These are phyloP conservation scores for Rotaria sp. DNA, from an alignment of 2,888 invertebrate species.

Conservation along the genomic window DNA sequence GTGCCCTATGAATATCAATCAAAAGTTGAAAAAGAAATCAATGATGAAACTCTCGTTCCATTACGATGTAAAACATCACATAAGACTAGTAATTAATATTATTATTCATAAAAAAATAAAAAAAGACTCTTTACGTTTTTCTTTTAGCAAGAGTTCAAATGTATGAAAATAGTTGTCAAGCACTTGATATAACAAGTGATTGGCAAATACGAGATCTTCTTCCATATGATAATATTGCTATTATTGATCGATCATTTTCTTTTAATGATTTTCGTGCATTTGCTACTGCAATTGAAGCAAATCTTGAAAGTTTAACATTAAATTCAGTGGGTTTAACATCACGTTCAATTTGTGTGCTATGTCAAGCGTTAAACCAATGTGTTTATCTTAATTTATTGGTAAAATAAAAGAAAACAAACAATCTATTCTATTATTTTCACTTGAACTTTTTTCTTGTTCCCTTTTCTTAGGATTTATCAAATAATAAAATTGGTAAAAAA, in stretches of 20 bases:
- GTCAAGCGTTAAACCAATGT: not conserved
- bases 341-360: not conserved
- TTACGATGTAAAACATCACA: not conserved
- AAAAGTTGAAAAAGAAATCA: not conserved
- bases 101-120: not conserved
- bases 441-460: not conserved
- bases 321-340: not conserved
- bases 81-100: not conserved
- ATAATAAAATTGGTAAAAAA: not conserved
- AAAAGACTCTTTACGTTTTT: too few relatives aligned
- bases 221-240: not conserved
- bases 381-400: not conserved
- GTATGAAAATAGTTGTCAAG: not conserved
- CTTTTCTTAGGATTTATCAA: not conserved
- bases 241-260: not conserved
- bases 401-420: not conserved
- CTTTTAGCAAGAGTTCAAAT: not conserved
- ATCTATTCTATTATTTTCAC: too few relatives aligned
- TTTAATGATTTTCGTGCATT: slow-evolving; percentile 28
- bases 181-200: not conserved
- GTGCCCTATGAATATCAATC: not conserved
- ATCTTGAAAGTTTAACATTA: slow-evolving; percentile 17
- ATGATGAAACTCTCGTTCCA: not conserved
- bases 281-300: not conserved
- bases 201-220: slow-evolving; percentile 16